Conservation (phyloP, 2,797 vertebrate genomes). For the Halcyon leucocephala region DNA sequence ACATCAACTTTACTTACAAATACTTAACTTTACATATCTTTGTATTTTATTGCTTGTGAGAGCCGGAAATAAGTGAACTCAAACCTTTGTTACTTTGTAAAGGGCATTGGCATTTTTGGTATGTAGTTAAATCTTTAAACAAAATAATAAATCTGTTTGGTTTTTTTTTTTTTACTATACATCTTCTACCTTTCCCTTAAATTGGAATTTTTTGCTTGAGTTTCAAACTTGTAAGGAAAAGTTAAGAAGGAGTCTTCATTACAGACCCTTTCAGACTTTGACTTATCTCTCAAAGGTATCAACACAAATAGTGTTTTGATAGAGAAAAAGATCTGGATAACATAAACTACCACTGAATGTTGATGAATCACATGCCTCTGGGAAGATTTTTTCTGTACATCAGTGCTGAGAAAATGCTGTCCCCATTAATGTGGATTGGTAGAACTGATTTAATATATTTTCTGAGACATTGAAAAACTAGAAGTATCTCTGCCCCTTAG, state of each 20-base stretch:
- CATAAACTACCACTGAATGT: background rate
- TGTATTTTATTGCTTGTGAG: background rate
- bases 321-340: background rate
- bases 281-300: background rate
- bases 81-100: background rate
- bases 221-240: background rate
- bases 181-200: background rate
- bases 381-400: background rate
- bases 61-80: background rate
- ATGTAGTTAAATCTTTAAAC: background rate
- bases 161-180: background rate
- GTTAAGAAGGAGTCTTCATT: background rate
- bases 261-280: background rate
- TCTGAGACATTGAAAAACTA: background rate
- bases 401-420: background rate
- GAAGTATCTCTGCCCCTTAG: background rate
- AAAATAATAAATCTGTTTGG: background rate
- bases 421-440: background rate
- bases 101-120: background rate
- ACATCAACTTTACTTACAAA: background rate
- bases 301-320: background rate
- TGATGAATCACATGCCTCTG: background rate
- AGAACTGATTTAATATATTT: background rate
- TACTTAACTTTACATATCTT: background rate
- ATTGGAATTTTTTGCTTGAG: background rate